Evolutionary conservation across 2,888 invertebrate genomes (phyloP), one percentile per base, ranked within the genome.

Genomic region (Ceraclea dissimilis): DNA sequence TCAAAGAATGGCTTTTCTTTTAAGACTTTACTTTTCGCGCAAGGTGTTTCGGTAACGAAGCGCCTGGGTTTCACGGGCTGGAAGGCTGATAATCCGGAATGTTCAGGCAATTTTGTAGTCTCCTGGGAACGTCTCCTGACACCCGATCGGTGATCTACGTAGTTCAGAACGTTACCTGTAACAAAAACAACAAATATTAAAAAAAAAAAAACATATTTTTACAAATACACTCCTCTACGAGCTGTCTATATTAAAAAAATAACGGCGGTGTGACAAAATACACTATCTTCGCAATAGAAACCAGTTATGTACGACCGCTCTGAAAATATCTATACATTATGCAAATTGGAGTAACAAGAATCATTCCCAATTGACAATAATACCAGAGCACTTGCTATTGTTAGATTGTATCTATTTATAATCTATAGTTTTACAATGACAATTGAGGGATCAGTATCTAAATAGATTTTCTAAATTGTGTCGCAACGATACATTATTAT

Each of bases 1-100:
- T 60, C 61, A 47, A 61, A 61, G 54, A 61, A 60, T 2, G 61
- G 59, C n/a, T 49, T 51, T 31, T 61, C 60, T 49, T 48, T 51
- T 10, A 54, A 44, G 39, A 57, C 17, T 33, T 22, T 57, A 47
- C 52, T 52, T 8, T 49, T 13, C 19, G 52, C 21, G 18, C 33
- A 22, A 1, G 55, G 55, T 19, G 55, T 46, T 19, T 22, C 44
- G 18, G 50, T 51, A 2, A 33, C 22, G 20, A 51, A 55, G 5
- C 46, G 49, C 2, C 49, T 21, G 6, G 59, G 58, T 33, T 56
- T 60, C 11, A 59, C 59, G 16, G 57, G 58, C 21, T 49, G 31
- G 52, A 59, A 61, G 1, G 61, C 58, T 4, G 59, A 61, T 8
- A 19, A 11, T 6, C 2, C 2, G 5, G 50, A 19, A n/a, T 39